Conservation (phyloP, 2,797 vertebrate genomes). For the Diplodus sargus region DNA sequence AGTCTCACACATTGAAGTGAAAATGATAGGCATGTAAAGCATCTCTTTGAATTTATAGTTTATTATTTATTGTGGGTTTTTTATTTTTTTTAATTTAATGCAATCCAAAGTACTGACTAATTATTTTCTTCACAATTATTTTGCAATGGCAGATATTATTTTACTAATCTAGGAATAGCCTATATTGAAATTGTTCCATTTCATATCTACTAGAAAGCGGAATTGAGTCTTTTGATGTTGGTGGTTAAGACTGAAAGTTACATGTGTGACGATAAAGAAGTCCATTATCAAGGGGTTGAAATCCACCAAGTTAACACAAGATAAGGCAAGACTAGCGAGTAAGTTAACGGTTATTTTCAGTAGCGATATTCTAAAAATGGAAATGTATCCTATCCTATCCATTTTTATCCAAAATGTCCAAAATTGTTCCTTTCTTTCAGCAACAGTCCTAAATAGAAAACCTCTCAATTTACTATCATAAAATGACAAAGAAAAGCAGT, state of each 20-base stretch:
- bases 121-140: neutral
- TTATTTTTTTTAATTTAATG: neutral
- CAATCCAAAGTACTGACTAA: neutral
- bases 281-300: neutral
- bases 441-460: too few species aligned
- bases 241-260: neutral
- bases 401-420: too few species aligned
- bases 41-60: neutral
- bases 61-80: neutral
- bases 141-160: neutral
- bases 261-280: neutral
- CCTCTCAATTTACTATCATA: too few species aligned
- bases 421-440: too few species aligned
- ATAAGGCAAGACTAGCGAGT: too few species aligned
- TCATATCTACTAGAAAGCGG: neutral
- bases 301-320: neutral
- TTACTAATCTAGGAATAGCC: neutral
- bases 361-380: too few species aligned
- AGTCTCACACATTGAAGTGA: slow-evolving; percentile 30
- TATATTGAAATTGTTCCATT: neutral
- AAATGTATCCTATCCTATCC: too few species aligned
- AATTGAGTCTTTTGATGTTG: neutral
- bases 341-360: too few species aligned
- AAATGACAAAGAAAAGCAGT: too few species aligned
- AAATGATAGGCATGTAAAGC: slow-evolving; percentile 38